phyloP scores from a whole-genome alignment of 1,140 invertebrate genomes.

The Episyrphus balteatus region DNA sequence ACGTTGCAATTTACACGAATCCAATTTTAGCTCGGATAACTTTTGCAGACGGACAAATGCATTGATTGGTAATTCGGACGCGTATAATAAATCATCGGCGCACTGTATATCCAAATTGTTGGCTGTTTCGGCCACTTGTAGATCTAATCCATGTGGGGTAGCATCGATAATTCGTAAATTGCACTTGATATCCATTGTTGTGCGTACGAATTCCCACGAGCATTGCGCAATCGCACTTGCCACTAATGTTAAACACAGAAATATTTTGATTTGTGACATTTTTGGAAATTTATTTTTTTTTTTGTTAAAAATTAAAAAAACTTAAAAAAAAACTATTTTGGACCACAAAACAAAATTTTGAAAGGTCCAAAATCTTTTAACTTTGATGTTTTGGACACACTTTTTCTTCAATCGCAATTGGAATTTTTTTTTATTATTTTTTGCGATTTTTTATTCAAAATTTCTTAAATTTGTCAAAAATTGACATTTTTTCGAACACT shows the following conservation, averaged over 20 bases:
- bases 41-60: conserved; percentile 56
- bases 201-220: conserved; percentile 33
- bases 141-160: conserved; percentile 36
- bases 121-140: conserved; percentile 51
- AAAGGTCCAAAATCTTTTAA: too few relatives aligned
- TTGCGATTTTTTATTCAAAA: too few relatives aligned
- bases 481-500: too few relatives aligned
- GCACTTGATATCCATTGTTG: conserved; percentile 41
- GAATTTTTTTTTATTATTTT: too few relatives aligned
- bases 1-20: conserved; percentile 60
- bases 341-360: too few relatives aligned
- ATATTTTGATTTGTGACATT: too few relatives aligned
- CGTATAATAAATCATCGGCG: conserved; percentile 50
- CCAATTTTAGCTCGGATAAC: conserved; percentile 53
- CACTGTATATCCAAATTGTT: conserved; percentile 55
- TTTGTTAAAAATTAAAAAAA: too few relatives aligned
- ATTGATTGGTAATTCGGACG: conserved; percentile 53
- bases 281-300: too few relatives aligned
- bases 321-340: too few relatives aligned
- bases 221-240: conserved; percentile 17
- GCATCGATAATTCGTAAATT: conserved; percentile 42
- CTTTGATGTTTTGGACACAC: too few relatives aligned
- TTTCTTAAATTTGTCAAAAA: too few relatives aligned
- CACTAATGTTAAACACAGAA: neutral
- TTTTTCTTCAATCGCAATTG: too few relatives aligned